Conservation (phyloP, 2,113 vertebrate species). For the Onychostruthus taczanowskii region DNA sequence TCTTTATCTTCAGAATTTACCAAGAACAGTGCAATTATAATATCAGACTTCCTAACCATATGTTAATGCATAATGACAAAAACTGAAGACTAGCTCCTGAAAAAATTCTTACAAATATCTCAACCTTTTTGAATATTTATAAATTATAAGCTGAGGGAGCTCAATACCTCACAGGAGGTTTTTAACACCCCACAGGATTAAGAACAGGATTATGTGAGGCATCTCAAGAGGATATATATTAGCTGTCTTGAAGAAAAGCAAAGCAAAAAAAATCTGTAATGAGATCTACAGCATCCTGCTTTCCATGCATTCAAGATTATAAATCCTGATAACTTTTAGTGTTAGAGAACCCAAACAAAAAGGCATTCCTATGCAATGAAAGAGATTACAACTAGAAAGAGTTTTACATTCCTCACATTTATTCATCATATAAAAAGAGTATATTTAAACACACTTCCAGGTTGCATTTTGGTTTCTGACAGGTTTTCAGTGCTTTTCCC, state of each 20-base stretch:
- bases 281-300: neutral
- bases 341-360: neutral
- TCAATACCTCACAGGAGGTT: neutral
- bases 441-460: neutral
- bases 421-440: neutral
- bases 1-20: neutral
- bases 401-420: neutral
- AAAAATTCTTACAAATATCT: neutral
- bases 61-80: neutral
- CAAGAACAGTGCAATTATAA: neutral
- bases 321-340: neutral
- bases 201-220: neutral
- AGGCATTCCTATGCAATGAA: neutral
- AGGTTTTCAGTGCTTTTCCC: neutral
- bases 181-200: neutral
- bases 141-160: neutral
- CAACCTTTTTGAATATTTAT: constrained; percentile 9
- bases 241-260: neutral
- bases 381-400: neutral
- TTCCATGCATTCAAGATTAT: neutral
- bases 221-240: neutral
- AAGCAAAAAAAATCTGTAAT: neutral
- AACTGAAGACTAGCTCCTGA: neutral
- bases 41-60: neutral
- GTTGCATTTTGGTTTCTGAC: neutral